Conservation (phyloP, 2,113 vertebrate species). For the Microtus ochrogaster region DNA sequence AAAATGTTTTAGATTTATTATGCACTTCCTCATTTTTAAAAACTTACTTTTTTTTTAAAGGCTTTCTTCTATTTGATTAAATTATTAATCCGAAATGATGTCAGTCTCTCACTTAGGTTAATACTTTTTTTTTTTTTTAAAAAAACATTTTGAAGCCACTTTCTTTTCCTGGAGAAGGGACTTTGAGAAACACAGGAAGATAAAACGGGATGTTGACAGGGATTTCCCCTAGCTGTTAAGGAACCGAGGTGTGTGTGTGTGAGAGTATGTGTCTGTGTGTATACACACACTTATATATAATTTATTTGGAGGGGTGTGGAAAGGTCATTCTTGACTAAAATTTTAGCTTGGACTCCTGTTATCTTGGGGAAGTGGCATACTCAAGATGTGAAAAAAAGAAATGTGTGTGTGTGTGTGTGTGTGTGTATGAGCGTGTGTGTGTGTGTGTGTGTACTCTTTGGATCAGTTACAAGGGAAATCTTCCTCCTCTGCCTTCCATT, state of each 20-base stretch:
- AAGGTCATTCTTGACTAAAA: constrained; percentile 50
- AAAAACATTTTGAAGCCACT: constrained; percentile 44
- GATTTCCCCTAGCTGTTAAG: constrained; percentile 78
- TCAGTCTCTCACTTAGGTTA: constrained; percentile 51
- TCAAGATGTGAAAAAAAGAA: constrained; percentile 78
- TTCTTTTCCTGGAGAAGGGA: not conserved
- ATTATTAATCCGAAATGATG: constrained; percentile 54
- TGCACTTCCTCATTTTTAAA: not conserved
- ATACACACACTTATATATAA: not conserved
- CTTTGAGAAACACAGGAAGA: constrained; percentile 59
- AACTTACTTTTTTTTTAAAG: not conserved
- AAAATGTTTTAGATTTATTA: constrained; percentile 54
- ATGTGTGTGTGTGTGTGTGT: constrained; percentile 28
- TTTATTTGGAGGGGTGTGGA: constrained; percentile 34
- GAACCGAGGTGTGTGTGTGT: constrained; percentile 28
- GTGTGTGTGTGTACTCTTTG: constrained; percentile 71
- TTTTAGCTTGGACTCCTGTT: constrained; percentile 47
- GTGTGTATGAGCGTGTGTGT: constrained; percentile 35
- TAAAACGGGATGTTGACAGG: constrained; percentile 72
- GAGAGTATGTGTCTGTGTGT: constrained; percentile 1
- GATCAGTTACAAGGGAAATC: constrained; percentile 86
- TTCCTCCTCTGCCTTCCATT: constrained; percentile 88
- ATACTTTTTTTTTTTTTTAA: constrained; percentile 57
- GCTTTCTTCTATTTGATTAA: constrained; percentile 44
- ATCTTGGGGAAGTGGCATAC: constrained; percentile 63